Evolutionary conservation across 2,113 vertebrate species (phyloP), one percentile per base, ranked within the genome.

Genomic region (Notechis scutatus): DNA sequence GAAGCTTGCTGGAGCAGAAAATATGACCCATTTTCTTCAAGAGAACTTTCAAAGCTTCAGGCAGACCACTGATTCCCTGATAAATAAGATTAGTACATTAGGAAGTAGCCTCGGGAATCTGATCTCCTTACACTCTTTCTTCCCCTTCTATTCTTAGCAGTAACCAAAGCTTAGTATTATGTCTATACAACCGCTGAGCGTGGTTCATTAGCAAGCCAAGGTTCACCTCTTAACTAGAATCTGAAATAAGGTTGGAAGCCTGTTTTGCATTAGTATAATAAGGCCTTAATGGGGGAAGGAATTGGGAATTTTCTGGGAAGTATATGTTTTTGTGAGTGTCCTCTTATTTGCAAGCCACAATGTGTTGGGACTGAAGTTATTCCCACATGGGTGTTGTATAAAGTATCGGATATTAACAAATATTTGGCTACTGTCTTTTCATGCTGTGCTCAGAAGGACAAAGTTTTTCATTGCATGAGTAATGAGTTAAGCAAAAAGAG

Each of bases 401-500:
- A 90, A 94, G 81, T 52, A 93, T 92, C 59, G 52, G 91, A 2
- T 11, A 85, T 26, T 93, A 96, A 96, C 93, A 95, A 87, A 85
- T 94, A 93, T 95, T 81, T 96, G 94, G 94, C 95, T 94, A 91
- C 24, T 0, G 87, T 85, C 92, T 97, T 96, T 96, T 95, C 93
- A 95, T 14, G 11, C 91, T 94, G 97, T 94, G 93, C 93, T 21
- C 11, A 93, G 90, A 95, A 96, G 95, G 94, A 91, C 94, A 95
- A 95, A 89, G 95, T 94, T 96, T 95, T 95, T 97, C 96, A 95
- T 95, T 96, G 95, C 94, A 95, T 91, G 95, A 97, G 89, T 93
- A 92, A 95, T 64, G 94, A 96, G 94, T 95, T 96, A 52, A 91
- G n/a, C 95, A 96, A 95, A 8, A 34, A 89, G 39, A 89, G 23